A percentile compares a stretch with the other conserved stretches of the same genome.
Conservation (phyloP, 2,113 vertebrate species). For the Calidris pygmaea region DNA sequence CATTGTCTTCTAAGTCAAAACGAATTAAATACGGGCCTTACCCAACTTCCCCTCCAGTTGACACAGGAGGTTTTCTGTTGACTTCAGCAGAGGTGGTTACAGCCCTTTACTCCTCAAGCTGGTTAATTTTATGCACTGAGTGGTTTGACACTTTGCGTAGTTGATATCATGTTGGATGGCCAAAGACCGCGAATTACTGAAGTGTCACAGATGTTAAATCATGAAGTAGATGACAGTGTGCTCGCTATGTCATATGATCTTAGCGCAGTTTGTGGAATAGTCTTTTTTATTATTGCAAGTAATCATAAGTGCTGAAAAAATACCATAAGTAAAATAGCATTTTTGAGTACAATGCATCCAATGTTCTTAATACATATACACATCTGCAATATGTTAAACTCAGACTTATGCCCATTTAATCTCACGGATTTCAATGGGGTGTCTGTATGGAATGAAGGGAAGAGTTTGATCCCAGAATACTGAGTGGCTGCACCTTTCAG, state of each 20-base stretch:
- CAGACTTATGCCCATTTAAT: slow-evolving; percentile 19
- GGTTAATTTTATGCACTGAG: not conserved
- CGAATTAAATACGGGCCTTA: not conserved
- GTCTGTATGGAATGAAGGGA: slow-evolving; percentile 7
- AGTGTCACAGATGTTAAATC: slow-evolving; percentile 49
- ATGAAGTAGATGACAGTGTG: slow-evolving; percentile 36
- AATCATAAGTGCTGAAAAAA: slow-evolving; percentile 56
- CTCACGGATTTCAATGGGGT: slow-evolving; percentile 14
- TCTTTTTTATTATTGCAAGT: slow-evolving; percentile 41
- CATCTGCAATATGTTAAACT: slow-evolving; percentile 59
- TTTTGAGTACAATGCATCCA: slow-evolving; percentile 51
- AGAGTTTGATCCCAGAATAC: slow-evolving; percentile 3
- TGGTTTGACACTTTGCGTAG: not conserved
- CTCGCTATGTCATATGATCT: slow-evolving; percentile 33
- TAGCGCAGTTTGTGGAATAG: slow-evolving; percentile 5
- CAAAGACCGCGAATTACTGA: not conserved
- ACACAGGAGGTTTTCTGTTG: not conserved
- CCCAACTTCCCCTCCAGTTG: not conserved
- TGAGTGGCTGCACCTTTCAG: not conserved
- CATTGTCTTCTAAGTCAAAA: not conserved
- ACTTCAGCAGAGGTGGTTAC: not conserved
- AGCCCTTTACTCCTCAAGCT: not conserved
- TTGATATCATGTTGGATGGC: slow-evolving; percentile 8
- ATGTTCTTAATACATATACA: slow-evolving; percentile 45
- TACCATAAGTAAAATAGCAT: not conserved